Evolutionary conservation across 2,113 vertebrate species (phyloP).

Genomic region (Nothoprocta perdicaria): DNA sequence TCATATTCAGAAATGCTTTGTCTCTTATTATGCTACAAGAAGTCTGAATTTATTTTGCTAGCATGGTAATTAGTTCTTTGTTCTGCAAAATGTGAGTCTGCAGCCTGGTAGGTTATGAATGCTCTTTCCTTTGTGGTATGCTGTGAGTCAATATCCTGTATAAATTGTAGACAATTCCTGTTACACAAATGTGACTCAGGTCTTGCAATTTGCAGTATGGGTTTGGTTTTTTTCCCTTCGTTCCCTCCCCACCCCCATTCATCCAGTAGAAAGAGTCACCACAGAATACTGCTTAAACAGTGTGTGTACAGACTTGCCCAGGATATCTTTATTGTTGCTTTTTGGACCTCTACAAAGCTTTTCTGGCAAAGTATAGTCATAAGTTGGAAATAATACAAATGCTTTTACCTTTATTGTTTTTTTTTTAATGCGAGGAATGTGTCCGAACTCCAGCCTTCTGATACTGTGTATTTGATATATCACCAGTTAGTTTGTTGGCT

Average conservation of each 20-base stretch:
- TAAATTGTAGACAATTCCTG: constrained; percentile 58
- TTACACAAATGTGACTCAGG: constrained; percentile 64
- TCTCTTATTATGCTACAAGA: background rate
- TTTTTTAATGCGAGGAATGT: background rate
- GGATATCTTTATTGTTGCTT: background rate
- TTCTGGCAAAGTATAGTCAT: background rate
- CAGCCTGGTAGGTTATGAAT: constrained; percentile 31
- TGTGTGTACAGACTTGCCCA: background rate
- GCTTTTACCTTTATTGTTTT: background rate
- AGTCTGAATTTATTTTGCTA: background rate
- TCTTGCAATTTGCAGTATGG: background rate
- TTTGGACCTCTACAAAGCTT: background rate
- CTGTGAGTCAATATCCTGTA: constrained; percentile 69
- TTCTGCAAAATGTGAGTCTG: background rate
- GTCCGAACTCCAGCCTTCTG: background rate
- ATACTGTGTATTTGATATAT: background rate
- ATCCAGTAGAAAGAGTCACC: background rate
- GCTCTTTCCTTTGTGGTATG: constrained; percentile 49
- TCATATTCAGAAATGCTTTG: background rate
- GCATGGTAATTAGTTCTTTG: constrained; percentile 4
- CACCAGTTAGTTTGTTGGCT: background rate
- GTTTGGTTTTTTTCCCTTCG: background rate
- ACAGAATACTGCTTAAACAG: background rate
- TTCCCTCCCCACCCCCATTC: background rate
- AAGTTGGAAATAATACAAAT: background rate